Conservation (phyloP, 2,888 invertebrate species). For the Drosophila monieri region DNA sequence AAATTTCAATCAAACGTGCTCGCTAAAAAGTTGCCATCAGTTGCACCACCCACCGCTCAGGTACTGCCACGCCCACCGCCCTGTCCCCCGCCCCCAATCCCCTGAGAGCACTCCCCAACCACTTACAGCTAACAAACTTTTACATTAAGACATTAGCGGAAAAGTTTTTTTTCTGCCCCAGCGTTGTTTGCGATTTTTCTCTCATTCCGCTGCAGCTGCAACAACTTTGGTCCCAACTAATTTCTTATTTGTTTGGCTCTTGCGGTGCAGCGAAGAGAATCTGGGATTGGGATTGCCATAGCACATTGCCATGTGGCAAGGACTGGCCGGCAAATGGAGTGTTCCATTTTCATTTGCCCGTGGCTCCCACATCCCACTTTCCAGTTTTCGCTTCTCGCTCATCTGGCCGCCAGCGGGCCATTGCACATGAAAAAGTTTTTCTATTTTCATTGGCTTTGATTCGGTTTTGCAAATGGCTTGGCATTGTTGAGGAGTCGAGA, state of each 20-base stretch:
- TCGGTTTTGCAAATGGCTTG: conserved; percentile 51
- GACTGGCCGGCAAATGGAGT: conserved; percentile 58
- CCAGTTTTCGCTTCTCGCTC: conserved; percentile 31
- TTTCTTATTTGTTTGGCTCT: conserved; percentile 78
- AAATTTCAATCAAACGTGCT: conserved; percentile 80
- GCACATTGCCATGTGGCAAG: conserved; percentile 27
- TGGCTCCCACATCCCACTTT: conserved; percentile 6
- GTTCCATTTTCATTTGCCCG: conserved; percentile 70
- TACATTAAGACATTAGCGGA: conserved; percentile 79
- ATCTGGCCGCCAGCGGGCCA: conserved; percentile 51
- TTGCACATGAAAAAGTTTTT: conserved; percentile 74
- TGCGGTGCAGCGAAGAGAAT: conserved; percentile 45
- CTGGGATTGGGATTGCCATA: conserved; percentile 1
- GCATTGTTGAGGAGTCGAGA: conserved; percentile 47
- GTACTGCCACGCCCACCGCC: conserved; percentile 13
- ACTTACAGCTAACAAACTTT: conserved; percentile 68
- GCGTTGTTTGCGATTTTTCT: conserved; percentile 55
- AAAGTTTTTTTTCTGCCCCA: conserved; percentile 51
- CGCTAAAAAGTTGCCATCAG: conserved; percentile 67
- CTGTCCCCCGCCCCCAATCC: background rate
- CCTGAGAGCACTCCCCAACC: conserved; percentile 9
- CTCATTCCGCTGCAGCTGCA: conserved; percentile 66
- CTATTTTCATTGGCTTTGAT: conserved; percentile 61
- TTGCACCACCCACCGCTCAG: conserved; percentile 54
- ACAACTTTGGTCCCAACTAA: conserved; percentile 75